Percentiles rank a stretch among this genome's conserved stretches.
Evolutionary conservation across 2,888 invertebrate species (phyloP).

Genomic region (Automeris io): DNA sequence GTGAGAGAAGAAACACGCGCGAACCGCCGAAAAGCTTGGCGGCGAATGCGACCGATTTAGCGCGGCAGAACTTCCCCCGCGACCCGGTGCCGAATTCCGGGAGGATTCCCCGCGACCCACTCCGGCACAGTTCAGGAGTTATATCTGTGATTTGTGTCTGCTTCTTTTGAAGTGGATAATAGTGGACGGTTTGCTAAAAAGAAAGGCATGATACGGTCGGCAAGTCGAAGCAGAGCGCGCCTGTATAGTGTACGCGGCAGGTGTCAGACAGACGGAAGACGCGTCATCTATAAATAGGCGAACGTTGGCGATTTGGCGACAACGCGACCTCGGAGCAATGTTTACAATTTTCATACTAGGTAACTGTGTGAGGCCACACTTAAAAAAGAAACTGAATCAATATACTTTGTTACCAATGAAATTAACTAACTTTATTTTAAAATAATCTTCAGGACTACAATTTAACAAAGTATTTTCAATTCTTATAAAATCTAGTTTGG

Average conservation of each 20-base stretch:
- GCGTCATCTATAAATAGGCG: constrained; percentile 59
- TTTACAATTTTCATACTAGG: constrained; percentile 52
- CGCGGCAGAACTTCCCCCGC: constrained; percentile 59
- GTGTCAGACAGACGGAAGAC: constrained; percentile 69
- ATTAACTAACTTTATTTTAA: background rate
- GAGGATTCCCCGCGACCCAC: constrained; percentile 71
- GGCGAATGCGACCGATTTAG: constrained; percentile 71
- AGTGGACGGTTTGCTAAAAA: constrained; percentile 19
- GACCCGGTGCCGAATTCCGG: constrained; percentile 61
- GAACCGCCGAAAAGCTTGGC: constrained; percentile 58
- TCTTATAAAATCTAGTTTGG: no score
- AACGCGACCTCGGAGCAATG: constrained; percentile 63
- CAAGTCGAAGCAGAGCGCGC: constrained; percentile 10
- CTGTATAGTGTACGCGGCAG: constrained; percentile 49
- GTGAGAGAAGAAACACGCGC: constrained; percentile 36
- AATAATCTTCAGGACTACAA: background rate
- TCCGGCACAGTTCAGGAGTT: constrained; percentile 49
- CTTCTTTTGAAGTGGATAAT: constrained; percentile 35
- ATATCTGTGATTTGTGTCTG: constrained; percentile 48
- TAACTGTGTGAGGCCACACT: constrained; percentile 6
- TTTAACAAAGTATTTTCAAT: no score
- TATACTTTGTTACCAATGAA: background rate
- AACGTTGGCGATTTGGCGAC: constrained; percentile 64
- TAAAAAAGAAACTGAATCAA: constrained; percentile 7
- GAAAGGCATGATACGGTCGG: background rate